These are phyloP conservation scores for Campoplex nolae DNA, from an alignment of 2,888 invertebrate genomes.

Conservation along the genomic window DNA sequence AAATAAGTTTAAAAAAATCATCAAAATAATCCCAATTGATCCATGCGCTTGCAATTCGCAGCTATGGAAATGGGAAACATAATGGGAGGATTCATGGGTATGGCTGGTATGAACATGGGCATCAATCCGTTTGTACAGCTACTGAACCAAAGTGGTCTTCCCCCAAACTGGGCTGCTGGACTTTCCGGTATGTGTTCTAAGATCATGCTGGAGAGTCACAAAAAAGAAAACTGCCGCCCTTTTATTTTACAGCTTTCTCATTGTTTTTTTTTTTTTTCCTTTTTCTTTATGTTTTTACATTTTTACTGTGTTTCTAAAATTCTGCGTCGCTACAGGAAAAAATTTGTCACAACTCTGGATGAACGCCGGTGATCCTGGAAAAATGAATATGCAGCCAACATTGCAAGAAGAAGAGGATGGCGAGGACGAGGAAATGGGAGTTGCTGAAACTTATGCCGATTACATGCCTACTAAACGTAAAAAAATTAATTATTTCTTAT, in stretches of 20 bases:
- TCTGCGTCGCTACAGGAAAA: constrained; percentile 83
- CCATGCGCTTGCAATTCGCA: constrained; percentile 64
- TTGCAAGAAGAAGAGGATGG: constrained; percentile 91
- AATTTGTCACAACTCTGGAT: constrained; percentile 88
- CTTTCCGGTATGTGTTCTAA: constrained; percentile 78
- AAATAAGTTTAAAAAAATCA: constrained; percentile 24
- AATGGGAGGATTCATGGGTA: constrained; percentile 83
- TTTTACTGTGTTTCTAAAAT: not conserved
- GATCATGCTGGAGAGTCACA: constrained; percentile 43
- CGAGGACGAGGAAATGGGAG: constrained; percentile 98
- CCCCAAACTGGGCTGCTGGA: constrained; percentile 82
- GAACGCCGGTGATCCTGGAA: constrained; percentile 84
- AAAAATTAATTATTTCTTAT: not conserved
- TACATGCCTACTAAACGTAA: constrained; percentile 98
- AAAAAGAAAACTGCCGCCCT: not conserved
- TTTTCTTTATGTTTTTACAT: constrained; percentile 34
- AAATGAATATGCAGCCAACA: constrained; percentile 82
- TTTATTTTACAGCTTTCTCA: not conserved
- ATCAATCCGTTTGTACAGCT: constrained; percentile 84
- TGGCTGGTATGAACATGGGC: constrained; percentile 83
- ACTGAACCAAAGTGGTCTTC: constrained; percentile 82
- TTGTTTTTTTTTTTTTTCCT: constrained; percentile 2
- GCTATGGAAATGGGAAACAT: constrained; percentile 83
- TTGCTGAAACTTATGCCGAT: constrained; percentile 99
- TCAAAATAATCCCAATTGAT: constrained; percentile 10